Base-by-base conservation (phyloP, 1,140 invertebrate genomes). In the Hyles vespertilio region DNA sequence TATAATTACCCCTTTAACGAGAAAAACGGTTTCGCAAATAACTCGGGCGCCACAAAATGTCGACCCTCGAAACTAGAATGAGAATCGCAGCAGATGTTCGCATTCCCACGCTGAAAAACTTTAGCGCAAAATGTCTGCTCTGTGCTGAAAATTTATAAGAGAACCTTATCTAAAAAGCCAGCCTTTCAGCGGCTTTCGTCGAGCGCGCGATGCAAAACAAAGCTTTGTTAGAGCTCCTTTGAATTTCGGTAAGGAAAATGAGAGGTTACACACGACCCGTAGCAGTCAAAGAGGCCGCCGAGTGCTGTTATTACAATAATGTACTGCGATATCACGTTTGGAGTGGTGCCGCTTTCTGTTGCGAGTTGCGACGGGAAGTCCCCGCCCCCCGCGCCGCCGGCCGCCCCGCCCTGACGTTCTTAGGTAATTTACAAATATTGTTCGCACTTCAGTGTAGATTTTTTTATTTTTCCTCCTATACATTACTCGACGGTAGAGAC, bases 161-260 rank as follows among this genome's bases (percentile, higher is more conserved):
- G 79, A 77, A 67, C 80, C 77, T 87, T 87, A 85, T 87, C 84
- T 85, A 84, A 87, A 85, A 87, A 84, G 84, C 70, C 74, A 77
- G 79, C 77, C 75, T 85, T 79, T 82, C 79, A 84, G 66, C 72
- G 70, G 80, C 74, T 79, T 81, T 76, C 69, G 73, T 58, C 63
- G 68, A 77, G 69, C 73, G 70, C 70, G 74, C 77, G 75, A 82
- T 83, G 82, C 82, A 83, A 87, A 87, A 88, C 84, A 87, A 87
- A 84, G 82, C 82, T 84, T 88, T 84, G 83, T 81, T 75, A 76
- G 70, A 74, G 65, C 77, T 77, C 76, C 83, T 88, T 87, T 88
- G 82, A 86, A 84, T 84, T 88, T 88, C 63, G 81, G 80, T 74
- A 72, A 79, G 75, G 81, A 84, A 84, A 87, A 86, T 86, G 77